A percentile compares a stretch with the other conserved stretches of the same genome.
Evolutionary conservation across 2,888 invertebrate species (phyloP).

Genomic region (Daptonema setosum): DNA sequence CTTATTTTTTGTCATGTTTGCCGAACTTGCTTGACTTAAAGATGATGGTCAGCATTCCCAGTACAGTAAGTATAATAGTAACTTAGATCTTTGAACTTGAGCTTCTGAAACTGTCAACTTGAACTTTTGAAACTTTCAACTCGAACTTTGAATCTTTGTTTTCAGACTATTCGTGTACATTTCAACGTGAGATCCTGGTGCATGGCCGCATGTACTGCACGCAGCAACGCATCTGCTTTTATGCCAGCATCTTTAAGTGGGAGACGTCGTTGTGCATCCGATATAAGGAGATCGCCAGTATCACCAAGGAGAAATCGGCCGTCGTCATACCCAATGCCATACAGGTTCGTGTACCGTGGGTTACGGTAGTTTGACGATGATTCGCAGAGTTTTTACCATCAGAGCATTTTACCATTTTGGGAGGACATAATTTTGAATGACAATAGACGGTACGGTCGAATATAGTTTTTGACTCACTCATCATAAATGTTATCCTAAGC

Average conservation of each 20-base stretch:
- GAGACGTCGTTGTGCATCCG: slow-evolving; percentile 59
- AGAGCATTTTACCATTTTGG: too few relatives aligned
- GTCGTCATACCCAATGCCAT: slow-evolving; percentile 85
- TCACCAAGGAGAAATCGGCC: slow-evolving; percentile 78
- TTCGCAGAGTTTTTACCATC: too few relatives aligned
- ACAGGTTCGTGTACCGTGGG: slow-evolving; percentile 31
- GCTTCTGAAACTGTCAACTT: background rate
- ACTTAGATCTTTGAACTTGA: background rate
- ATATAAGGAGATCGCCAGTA: slow-evolving; percentile 71
- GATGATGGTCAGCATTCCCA: too few relatives aligned
- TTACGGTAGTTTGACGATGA: too few relatives aligned
- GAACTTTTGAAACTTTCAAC: background rate
- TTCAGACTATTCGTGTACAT: slow-evolving; percentile 84
- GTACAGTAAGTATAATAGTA: background rate
- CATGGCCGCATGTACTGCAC: slow-evolving; percentile 88
- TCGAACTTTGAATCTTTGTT: slow-evolving; percentile 11
- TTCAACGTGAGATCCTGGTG: slow-evolving; percentile 79
- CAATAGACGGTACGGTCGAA: too few relatives aligned
- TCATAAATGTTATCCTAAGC: too few relatives aligned
- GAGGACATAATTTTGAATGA: too few relatives aligned
- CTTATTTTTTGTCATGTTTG: too few relatives aligned
- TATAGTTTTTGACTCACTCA: too few relatives aligned
- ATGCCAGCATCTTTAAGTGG: slow-evolving; percentile 92
- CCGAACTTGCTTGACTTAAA: too few relatives aligned
- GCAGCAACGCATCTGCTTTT: slow-evolving; percentile 81